Evolutionary conservation across 2,113 vertebrate genomes (phyloP), one percentile per base, ranked within the genome.

Genomic region (Rhinichthys klamathensis): DNA sequence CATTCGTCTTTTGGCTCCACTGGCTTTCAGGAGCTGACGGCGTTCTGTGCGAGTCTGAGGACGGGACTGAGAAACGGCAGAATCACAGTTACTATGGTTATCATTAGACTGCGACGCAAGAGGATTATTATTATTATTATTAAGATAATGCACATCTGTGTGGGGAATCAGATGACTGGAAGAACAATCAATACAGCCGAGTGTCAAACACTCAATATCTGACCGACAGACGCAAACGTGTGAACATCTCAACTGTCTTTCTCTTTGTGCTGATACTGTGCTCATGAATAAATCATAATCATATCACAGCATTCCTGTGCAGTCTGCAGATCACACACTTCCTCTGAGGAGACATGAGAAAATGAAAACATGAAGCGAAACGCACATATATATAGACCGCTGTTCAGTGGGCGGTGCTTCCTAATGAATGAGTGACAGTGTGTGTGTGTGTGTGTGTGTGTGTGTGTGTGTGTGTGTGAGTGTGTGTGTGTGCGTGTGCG

Each of bases 1-100:
- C 91, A 92, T 93, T 94, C 92, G 86, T 93, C 92, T 94, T 92
- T 89, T 85, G 21, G 84, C 91, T 91, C 87, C 10, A 65, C 67
- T 35, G 75, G 86, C 69, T 80, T 10, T 7, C 8, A 60, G 4
- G 23, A 51, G 56, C 54, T 4, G 72, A 16, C 13, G 6, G 72
- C 3, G n/a, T 2, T 56, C 54, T 25, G 32, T n/a, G 23, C 11
- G 69, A n/a, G 63, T 67, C 16, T 67, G 65, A 6, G 15, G 63
- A 32, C 3, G 6, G 16, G 63, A 8, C 6, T 2, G 27, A 8
- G 27, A 21, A 35, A 38, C 35, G 9, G 9, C 32, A 69, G 32
- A 35, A 69, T 11, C 67, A 38, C 21, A 9, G 18, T 3, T 38
- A 21, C 18, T 4, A 18, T 38, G 32, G 35, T 69, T 18, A 23